Base-by-base conservation (phyloP, 2,888 invertebrate genomes). In the Drosophila macrospina region DNA sequence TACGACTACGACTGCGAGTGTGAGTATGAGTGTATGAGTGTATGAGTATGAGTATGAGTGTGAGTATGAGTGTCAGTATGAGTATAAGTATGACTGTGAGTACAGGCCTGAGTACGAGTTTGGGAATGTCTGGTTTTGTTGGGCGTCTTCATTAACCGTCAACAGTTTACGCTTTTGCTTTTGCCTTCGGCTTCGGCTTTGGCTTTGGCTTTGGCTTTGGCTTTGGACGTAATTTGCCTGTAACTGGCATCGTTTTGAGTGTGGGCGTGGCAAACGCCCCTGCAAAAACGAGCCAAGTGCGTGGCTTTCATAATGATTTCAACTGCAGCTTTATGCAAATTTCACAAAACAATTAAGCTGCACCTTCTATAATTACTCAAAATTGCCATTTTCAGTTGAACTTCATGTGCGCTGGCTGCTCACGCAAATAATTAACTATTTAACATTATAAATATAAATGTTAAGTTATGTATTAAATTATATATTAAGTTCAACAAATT, bases 211-310 rank as follows among this genome's bases (percentile, higher is more conserved):
- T 15, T 34, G 45, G 41, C 69, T 60, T 48, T 62, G 70, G 51
- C 68, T 63, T 61, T 56, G 61, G 56, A 57, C 52, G 62, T 56
- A 68, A 67, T 78, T 70, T 61, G 61, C 47, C 63, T 63, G 47
- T 51, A 68, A 65, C 63, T 74, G 66, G 64, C 75, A 63, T 50
- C 55, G 45, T 50, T 57, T 72, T 61, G 34, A 62, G 57, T 60
- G 39, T 10, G 41, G 73, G 59, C 69, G 52, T 74, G 74, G 32
- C 47, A 11, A 24, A 26, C 26, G 56, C 52, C 51, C 28, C 52
- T 34, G 5, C 20, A 15, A 15, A 44, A 56, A 39, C 34, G 7
- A 41, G 30, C 41, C 32, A 41, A 54, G 32, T 39, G 65, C 63
- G 47, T 54, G 48, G 51, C 37, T 20, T 15, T 8, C 8, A 20